Evolutionary conservation across 2,888 invertebrate species (phyloP).

Genomic region (Theretra japonica): DNA sequence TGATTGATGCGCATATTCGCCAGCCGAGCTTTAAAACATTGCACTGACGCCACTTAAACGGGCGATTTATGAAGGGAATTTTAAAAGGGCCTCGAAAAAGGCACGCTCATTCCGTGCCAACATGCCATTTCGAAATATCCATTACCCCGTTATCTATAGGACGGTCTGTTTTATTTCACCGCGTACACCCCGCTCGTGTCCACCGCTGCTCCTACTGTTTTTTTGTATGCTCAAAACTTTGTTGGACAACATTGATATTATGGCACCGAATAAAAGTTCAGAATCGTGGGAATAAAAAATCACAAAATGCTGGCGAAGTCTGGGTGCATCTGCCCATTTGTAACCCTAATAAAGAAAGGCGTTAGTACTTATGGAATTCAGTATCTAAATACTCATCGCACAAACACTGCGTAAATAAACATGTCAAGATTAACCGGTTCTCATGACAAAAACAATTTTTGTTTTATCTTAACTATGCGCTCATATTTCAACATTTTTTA

Average conservation of each 20-base stretch:
- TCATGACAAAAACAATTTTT: constrained; percentile 10
- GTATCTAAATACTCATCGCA: neutral
- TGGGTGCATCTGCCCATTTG: too few relatives aligned
- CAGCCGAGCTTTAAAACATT: constrained; percentile 6
- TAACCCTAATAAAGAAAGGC: too few relatives aligned
- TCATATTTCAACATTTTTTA: constrained; percentile 16
- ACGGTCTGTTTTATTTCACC: constrained; percentile 46
- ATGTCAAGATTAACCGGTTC: constrained; percentile 24
- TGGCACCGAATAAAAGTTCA: neutral
- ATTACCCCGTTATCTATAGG: constrained; percentile 51
- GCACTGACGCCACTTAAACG: constrained; percentile 12
- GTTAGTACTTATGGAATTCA: too few relatives aligned
- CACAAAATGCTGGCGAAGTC: too few relatives aligned
- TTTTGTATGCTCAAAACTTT: neutral
- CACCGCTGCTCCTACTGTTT: neutral
- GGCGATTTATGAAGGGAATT: constrained; percentile 22
- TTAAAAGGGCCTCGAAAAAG: constrained; percentile 30
- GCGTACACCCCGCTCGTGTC: constrained; percentile 33
- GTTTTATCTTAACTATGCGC: constrained; percentile 7
- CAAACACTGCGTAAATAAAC: constrained; percentile 17
- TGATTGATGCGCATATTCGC: constrained; percentile 7
- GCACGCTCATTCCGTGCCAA: constrained; percentile 48
- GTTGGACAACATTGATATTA: neutral
- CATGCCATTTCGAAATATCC: constrained; percentile 47
- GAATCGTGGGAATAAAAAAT: too few relatives aligned